Evolutionary conservation across 2,888 invertebrate species (phyloP).

Genomic region (Mythimna lalbum): DNA sequence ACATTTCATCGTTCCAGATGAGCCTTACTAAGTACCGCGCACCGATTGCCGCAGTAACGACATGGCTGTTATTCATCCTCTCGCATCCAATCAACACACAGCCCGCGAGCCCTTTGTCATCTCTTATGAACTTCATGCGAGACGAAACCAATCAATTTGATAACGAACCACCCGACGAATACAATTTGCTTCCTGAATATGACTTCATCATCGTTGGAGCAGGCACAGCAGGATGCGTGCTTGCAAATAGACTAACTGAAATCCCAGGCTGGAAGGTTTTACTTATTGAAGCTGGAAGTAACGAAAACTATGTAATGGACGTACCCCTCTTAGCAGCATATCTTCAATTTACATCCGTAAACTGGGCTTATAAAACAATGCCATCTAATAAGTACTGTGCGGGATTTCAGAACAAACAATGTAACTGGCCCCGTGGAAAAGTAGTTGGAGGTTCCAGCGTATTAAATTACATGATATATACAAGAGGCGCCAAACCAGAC

Average conservation of each 20-base stretch:
- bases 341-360: constrained; percentile 93
- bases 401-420: constrained; percentile 93
- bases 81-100: constrained; percentile 73
- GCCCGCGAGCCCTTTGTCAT: constrained; percentile 78
- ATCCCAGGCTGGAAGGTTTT: constrained; percentile 86
- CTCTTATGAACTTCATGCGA: constrained; percentile 86
- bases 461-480: constrained; percentile 95
- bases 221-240: constrained; percentile 92
- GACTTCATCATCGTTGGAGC: constrained; percentile 92
- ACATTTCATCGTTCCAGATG: constrained; percentile 79
- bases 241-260: constrained; percentile 92
- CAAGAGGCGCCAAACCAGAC: constrained; percentile 93
- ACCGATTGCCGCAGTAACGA: constrained; percentile 66
- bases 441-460: constrained; percentile 95
- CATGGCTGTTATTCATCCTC: constrained; percentile 71
- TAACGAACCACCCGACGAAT: constrained; percentile 89
- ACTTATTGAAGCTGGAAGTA: constrained; percentile 90
- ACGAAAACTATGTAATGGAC: constrained; percentile 94
- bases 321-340: constrained; percentile 93
- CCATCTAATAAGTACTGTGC: constrained; percentile 93
- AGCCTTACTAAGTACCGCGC: constrained; percentile 64
- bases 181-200: constrained; percentile 82
- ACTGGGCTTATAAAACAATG: constrained; percentile 95
- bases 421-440: constrained; percentile 95
- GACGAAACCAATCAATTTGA: constrained; percentile 88